Base-by-base conservation (phyloP, 2,797 vertebrate species). In the Naso thynnoides region DNA sequence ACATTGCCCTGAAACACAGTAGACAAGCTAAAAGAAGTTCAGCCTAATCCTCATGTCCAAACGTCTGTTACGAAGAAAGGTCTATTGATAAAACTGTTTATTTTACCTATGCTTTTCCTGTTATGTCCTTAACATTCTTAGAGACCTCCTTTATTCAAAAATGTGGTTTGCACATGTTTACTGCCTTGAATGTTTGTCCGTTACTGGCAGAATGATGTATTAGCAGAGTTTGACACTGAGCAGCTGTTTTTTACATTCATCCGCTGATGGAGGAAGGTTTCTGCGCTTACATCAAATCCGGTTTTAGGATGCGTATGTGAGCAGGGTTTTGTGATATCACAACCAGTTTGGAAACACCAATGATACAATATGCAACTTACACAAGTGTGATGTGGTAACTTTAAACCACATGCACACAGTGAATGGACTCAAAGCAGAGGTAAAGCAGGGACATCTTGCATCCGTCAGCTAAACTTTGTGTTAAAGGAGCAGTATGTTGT, bases 301-400 rank as follows among this genome's bases (percentile, higher is more conserved):
- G 8, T 18, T 33, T 21, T 13, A 47, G 16, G 14, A 45, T 21
- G 23, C 6, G 2, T n/a, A 3, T 15, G 19, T 2, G 2, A 39
- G 13, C 8, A 24, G 7, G 7, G n/a, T 26, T 62, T 24, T 50
- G 14, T 63, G 61, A 71, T 5, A 18, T 71, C 68, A 64, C 6
- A 21, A 18, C 23, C 14, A 24, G 21, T 63, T 39, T 26, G 29
- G 52, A 70, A 78, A 70, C 4, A 2, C 31, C 19, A 13, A 11
- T 52, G 56, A 6, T 36, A 36, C 11, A 55, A 18, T 42, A 21
- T 24, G 29, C 42, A 50, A 33, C 23, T 55, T 63, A 15, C 48
- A 61, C 53, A 55, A 69, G 21, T 33, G 14, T 45, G 26, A 65
- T 66, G 75, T 70, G 63, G 56, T n/a, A 31, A 74, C 31, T 7